These are phyloP conservation scores for Volucella inanis DNA, from an alignment of 2,888 invertebrate genomes.

Conservation along the genomic window DNA sequence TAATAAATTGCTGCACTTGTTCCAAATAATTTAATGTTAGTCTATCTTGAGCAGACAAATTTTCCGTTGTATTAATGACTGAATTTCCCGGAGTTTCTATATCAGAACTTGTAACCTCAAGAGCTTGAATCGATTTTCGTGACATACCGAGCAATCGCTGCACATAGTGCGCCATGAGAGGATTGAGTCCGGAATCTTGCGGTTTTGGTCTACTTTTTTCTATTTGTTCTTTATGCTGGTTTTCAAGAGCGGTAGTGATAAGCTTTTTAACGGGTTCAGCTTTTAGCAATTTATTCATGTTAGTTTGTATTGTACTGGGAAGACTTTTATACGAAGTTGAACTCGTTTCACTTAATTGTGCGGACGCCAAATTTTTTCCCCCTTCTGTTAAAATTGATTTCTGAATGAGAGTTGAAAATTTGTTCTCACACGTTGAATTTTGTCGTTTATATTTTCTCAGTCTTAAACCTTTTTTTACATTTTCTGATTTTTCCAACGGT, in stretches of 20 bases:
- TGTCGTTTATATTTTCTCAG: slow-evolving; percentile 73
- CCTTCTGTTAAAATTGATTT: slow-evolving; percentile 46
- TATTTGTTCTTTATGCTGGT: neutral
- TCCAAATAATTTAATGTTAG: slow-evolving; percentile 77
- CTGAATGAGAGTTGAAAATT: slow-evolving; percentile 73
- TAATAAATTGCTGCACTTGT: slow-evolving; percentile 79
- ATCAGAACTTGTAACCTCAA: slow-evolving; percentile 83
- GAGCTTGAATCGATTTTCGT: slow-evolving; percentile 83
- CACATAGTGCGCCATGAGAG: slow-evolving; percentile 83
- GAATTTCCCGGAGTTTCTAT: slow-evolving; percentile 84
- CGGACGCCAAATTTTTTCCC: slow-evolving; percentile 12
- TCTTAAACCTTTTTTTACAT: slow-evolving; percentile 77
- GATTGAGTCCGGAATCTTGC: slow-evolving; percentile 78
- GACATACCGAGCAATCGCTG: slow-evolving; percentile 84
- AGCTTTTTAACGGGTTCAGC: neutral
- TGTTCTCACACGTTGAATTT: slow-evolving; percentile 75
- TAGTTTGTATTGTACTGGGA: slow-evolving; percentile 48
- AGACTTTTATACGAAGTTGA: slow-evolving; percentile 70
- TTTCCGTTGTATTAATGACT: slow-evolving; percentile 82
- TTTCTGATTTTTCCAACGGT: slow-evolving; percentile 80
- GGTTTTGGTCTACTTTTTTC: slow-evolving; percentile 21
- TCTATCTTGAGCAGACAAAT: slow-evolving; percentile 77
- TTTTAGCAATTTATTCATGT: slow-evolving; percentile 49
- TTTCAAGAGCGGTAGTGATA: neutral
- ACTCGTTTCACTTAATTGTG: slow-evolving; percentile 38